A percentile compares a stretch with the other conserved stretches of the same genome.
Evolutionary conservation across 1,140 invertebrate species (phyloP).

Genomic region (Rhizoglyphus robini): DNA sequence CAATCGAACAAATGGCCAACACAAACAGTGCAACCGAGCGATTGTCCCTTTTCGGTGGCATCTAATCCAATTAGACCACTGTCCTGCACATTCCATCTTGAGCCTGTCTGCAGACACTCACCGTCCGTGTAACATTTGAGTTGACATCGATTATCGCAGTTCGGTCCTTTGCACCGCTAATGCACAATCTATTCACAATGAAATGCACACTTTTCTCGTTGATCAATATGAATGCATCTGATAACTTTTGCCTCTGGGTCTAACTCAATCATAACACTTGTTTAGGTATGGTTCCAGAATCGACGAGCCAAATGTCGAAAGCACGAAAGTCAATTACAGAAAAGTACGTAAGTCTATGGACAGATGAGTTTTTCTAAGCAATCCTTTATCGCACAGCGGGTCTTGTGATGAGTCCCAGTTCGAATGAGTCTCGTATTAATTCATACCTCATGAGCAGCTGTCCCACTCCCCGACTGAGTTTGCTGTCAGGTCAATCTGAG

Average conservation of each 20-base stretch:
- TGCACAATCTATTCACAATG: no score
- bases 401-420: neutral
- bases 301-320: constrained; percentile 85
- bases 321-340: constrained; percentile 89
- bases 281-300: constrained; percentile 92
- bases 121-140: no score
- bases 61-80: constrained; percentile 5
- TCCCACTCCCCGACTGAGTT: neutral
- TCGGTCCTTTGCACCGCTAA: neutral
- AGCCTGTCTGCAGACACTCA: neutral
- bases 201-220: no score
- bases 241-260: no score
- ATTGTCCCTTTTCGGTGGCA: neutral
- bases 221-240: no score
- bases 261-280: no score
- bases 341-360: constrained; percentile 44
- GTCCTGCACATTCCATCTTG: neutral
- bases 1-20: constrained; percentile 9
- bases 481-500: neutral
- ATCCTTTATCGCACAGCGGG: neutral
- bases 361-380: neutral
- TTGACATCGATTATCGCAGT: no score
- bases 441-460: neutral
- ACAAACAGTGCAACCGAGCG: neutral
- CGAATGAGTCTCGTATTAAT: neutral